Percentiles rank a stretch among this genome's conserved stretches.
These are phyloP conservation scores for Dexiosoma caninum DNA, from an alignment of 2,888 invertebrate genomes.

Conservation along the genomic window DNA sequence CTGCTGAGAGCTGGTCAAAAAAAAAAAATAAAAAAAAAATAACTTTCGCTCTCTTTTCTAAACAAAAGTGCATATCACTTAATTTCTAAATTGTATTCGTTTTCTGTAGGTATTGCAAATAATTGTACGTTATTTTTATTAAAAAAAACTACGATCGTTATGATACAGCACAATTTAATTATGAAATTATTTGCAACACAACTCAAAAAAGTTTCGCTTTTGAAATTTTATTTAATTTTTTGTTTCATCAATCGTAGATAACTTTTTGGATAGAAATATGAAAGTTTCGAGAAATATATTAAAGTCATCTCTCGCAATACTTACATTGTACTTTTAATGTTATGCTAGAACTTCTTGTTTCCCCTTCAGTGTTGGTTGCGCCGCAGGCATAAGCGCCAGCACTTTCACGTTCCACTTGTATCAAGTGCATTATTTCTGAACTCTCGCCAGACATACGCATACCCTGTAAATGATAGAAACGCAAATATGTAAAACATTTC, in stretches of 20 bases:
- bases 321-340: constrained; percentile 88
- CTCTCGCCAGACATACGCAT: constrained; percentile 79
- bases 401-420: constrained; percentile 83
- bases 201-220: too few species aligned
- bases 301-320: constrained; percentile 75
- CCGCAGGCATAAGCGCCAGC: constrained; percentile 89
- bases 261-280: neutral
- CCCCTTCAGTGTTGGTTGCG: constrained; percentile 88
- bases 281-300: too few species aligned
- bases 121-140: too few species aligned
- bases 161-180: too few species aligned
- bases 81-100: too few species aligned
- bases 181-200: too few species aligned
- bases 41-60: too few species aligned
- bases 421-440: constrained; percentile 82
- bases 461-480: constrained; percentile 70
- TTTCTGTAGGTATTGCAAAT: too few species aligned
- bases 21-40: too few species aligned
- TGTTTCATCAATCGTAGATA: neutral
- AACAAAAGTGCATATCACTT: too few species aligned
- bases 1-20: too few species aligned
- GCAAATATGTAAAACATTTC: neutral
- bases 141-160: too few species aligned
- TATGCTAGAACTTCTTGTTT: constrained; percentile 86
- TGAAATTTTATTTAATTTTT: neutral